Evolutionary conservation across 2,888 invertebrate genomes (phyloP), one percentile per base, ranked within the genome.

Genomic region (Mythimna pallens): DNA sequence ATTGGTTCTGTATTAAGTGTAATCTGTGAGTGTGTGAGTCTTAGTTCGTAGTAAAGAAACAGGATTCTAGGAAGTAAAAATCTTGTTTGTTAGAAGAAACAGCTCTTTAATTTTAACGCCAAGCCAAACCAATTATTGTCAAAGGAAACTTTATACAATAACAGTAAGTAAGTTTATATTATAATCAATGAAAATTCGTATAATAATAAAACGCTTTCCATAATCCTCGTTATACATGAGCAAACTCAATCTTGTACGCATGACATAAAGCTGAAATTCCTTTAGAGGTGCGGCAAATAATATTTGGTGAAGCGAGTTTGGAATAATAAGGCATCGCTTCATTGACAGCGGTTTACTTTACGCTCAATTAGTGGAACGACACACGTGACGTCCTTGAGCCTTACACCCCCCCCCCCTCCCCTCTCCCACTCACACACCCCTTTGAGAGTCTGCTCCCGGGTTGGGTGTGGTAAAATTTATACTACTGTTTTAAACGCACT

Each of bases 361-460:
- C 92, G 92, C 92, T 92, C 92, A 92, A 92, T 92, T 92, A 92
- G 91, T 88, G 90, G 83, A 88, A 87, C 89, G 86, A 89, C 90
- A 90, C 90, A 91, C 89, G 89, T 88, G 88, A 86, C 85, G 86
- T 81, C 78, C 75, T 67, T 70, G 82, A 79, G 76, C 76, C 72
- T 73, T 76, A 74, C 62, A 62, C 73, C 70, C 71, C 71, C 64
- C 70, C 64, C n/a, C n/a, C n/a, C n/a, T 20, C 50, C 70, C 22
- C 67, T 61, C 55, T 34, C 5, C 50, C 14, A 54, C 73, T 55
- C 65, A 80, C 65, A 80, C 65, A 65, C 80, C 68, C 79, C 54
- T 70, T 76, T 65, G 71, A 76, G 73, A 74, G 65, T 83, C 69
- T 67, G 55, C 67, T 66, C 73, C 67, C 68, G 61, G 70, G 75